Evolutionary conservation across 2,113 vertebrate genomes (phyloP).

Genomic region (Octodon degus): DNA sequence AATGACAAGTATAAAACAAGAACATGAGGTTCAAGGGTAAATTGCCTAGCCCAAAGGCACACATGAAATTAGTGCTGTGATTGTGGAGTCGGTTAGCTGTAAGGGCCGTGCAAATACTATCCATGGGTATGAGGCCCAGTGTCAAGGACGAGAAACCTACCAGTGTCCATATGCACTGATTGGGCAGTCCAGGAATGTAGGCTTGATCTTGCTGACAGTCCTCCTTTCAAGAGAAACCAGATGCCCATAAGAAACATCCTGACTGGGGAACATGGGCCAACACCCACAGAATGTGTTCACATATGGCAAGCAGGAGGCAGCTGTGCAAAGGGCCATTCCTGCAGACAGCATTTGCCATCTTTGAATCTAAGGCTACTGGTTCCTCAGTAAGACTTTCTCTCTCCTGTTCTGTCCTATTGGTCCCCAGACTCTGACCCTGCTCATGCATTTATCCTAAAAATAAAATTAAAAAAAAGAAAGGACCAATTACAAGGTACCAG

Average conservation of each 20-base stretch:
- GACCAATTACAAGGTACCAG: background rate
- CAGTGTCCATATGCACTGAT: background rate
- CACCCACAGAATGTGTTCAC: background rate
- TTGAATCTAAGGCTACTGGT: background rate
- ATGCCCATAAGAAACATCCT: background rate
- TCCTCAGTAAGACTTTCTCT: background rate
- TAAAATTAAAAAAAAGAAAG: background rate
- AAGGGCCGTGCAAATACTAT: background rate
- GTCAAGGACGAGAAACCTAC: background rate
- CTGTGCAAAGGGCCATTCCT: background rate
- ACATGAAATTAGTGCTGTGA: background rate
- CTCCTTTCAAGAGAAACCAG: background rate
- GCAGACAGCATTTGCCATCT: background rate
- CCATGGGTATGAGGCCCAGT: rapidly evolving
- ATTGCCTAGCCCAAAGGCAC: background rate
- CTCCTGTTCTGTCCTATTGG: background rate
- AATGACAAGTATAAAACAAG: background rate
- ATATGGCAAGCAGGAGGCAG: background rate
- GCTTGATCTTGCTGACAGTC: background rate
- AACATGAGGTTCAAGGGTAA: background rate
- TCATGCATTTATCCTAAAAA: background rate
- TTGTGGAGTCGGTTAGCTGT: background rate
- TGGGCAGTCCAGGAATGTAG: background rate
- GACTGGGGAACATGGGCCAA: background rate
- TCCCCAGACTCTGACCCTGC: background rate